phyloP scores from a whole-genome alignment of 2,797 vertebrate species.

The Peromyscus eremicus region DNA sequence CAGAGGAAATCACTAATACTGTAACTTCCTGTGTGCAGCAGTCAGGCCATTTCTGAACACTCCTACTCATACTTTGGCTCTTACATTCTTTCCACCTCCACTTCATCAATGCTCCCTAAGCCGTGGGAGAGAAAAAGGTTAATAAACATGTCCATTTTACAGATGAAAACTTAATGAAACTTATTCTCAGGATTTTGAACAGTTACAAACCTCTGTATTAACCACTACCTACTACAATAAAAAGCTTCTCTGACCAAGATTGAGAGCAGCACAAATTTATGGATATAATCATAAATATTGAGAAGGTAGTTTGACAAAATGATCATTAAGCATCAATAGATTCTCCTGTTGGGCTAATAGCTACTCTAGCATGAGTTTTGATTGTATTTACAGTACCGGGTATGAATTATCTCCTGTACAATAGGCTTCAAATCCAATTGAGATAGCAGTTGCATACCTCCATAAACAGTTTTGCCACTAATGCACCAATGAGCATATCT shows the following conservation, averaged over 20 bases:
- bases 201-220: not conserved
- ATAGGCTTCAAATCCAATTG: not conserved
- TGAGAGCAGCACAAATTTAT: too few species aligned
- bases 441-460: not conserved
- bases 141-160: not conserved
- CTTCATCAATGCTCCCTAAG: not conserved
- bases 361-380: not conserved
- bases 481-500: not conserved
- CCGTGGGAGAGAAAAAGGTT: not conserved
- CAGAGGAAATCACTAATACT: not conserved
- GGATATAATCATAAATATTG: not conserved
- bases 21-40: not conserved
- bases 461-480: not conserved
- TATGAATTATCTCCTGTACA: not conserved
- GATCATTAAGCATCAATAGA: not conserved
- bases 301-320: not conserved
- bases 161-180: not conserved
- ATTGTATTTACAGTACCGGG: not conserved
- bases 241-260: too few species aligned
- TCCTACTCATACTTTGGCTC: not conserved
- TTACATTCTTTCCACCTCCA: not conserved
- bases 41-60: not conserved
- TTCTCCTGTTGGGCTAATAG: not conserved
- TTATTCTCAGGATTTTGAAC: not conserved
- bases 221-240: not conserved